Evolutionary conservation across 1,140 invertebrate genomes (phyloP).

Genomic region (Telenomus remus): DNA sequence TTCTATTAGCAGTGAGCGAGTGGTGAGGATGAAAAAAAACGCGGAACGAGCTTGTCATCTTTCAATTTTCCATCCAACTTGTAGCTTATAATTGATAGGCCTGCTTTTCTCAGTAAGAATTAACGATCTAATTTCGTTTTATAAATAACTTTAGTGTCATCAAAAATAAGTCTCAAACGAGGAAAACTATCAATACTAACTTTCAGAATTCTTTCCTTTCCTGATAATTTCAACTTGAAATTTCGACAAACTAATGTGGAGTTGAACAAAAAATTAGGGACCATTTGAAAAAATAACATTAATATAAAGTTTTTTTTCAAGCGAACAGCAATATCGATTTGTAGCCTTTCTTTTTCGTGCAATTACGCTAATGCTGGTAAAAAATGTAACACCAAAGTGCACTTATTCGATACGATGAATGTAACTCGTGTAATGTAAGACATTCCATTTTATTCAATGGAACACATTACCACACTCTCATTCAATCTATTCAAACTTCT

Average conservation of each 20-base stretch:
- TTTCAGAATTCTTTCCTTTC: too few species aligned
- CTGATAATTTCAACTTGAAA: too few species aligned
- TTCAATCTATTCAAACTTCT: conserved; percentile 23
- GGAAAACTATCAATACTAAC: too few species aligned
- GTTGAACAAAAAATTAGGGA: too few species aligned
- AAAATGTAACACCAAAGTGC: conserved; percentile 32
- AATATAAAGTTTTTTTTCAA: too few species aligned
- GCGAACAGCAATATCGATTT: not conserved
- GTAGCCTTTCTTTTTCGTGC: not conserved
- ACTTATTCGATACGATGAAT: conserved; percentile 31
- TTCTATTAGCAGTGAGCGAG: conserved; percentile 56
- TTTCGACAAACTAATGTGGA: too few species aligned
- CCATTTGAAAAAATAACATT: too few species aligned
- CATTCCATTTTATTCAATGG: conserved; percentile 27
- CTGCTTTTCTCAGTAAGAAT: conserved; percentile 60
- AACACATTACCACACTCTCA: conserved; percentile 3
- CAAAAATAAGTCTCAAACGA: not conserved
- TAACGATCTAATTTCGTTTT: conserved; percentile 68
- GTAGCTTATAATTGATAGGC: conserved; percentile 16
- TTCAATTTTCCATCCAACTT: conserved; percentile 31
- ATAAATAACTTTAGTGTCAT: too few species aligned
- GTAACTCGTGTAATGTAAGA: conserved; percentile 34
- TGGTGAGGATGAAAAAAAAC: conserved; percentile 37
- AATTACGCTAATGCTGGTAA: conserved; percentile 12
- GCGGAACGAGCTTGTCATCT: conserved; percentile 27